phyloP scores from a whole-genome alignment of 2,888 invertebrate genomes.

The Drosophila yooni region DNA sequence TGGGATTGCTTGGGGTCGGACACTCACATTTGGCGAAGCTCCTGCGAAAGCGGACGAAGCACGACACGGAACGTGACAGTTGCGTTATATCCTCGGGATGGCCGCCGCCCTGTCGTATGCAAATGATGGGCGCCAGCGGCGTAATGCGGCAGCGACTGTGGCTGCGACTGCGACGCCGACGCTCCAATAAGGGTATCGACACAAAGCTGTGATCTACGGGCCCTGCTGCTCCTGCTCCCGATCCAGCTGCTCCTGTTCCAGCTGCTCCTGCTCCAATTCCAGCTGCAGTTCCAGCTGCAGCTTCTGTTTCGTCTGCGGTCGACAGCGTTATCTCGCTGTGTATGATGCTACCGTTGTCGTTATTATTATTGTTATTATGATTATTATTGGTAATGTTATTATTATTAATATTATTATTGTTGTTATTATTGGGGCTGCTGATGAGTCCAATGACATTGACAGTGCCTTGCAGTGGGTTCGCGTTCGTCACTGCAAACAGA shows the following conservation, averaged over 20 bases:
- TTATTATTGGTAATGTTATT: conserved; percentile 31
- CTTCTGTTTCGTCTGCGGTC: not conserved
- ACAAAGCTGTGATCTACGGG: conserved; percentile 54
- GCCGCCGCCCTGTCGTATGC: conserved; percentile 63
- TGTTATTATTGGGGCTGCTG: conserved; percentile 35
- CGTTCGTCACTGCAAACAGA: conserved; percentile 1
- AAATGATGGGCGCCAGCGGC: conserved; percentile 66
- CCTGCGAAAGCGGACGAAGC: conserved; percentile 77
- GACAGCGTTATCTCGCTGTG: conserved; percentile 16
- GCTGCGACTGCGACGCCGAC: conserved; percentile 65
- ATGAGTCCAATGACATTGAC: conserved; percentile 60
- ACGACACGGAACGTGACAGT: conserved; percentile 67
- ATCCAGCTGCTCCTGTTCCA: conserved; percentile 2
- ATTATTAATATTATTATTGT: conserved; percentile 30
- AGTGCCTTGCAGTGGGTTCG: conserved; percentile 25
- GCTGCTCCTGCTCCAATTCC: not conserved
- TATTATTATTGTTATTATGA: conserved; percentile 28
- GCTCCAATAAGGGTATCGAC: conserved; percentile 65
- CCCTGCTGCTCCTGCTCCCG: not conserved
- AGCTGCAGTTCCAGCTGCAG: conserved; percentile 5
- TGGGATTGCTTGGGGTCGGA: not conserved
- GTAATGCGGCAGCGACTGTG: conserved; percentile 60
- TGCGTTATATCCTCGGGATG: conserved; percentile 60
- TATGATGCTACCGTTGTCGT: conserved; percentile 34
- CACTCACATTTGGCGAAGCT: conserved; percentile 75